phyloP scores from a whole-genome alignment of 2,888 invertebrate genomes.

The Tetranychus truncatus region DNA sequence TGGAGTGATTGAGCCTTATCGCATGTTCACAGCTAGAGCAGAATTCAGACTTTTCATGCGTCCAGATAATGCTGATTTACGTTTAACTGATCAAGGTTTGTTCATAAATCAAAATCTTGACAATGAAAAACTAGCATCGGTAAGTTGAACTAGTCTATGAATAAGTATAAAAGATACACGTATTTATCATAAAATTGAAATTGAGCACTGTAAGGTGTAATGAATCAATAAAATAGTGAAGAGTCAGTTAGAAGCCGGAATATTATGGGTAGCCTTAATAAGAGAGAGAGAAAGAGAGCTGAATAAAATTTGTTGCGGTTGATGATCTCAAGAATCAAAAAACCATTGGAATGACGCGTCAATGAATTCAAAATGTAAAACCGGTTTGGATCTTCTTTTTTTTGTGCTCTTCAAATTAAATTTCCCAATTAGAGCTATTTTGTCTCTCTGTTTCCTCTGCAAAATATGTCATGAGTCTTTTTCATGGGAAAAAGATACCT shows the following conservation, averaged over 20 bases:
- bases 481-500: too few relatives aligned
- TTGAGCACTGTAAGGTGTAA: neutral
- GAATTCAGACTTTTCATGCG: slow-evolving; percentile 57
- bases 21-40: slow-evolving; percentile 75
- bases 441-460: too few relatives aligned
- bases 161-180: neutral
- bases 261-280: too few relatives aligned
- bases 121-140: slow-evolving; percentile 38
- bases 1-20: slow-evolving; percentile 67
- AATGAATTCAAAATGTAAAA: slow-evolving; percentile 26
- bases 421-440: too few relatives aligned
- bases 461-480: too few relatives aligned
- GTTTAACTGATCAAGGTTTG: slow-evolving; percentile 51
- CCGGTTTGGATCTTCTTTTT: slow-evolving; percentile 20
- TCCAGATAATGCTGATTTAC: slow-evolving; percentile 58
- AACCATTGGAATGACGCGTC: neutral
- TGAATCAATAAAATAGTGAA: too few relatives aligned
- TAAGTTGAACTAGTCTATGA: slow-evolving; percentile 33
- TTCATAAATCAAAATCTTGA: neutral
- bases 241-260: too few relatives aligned
- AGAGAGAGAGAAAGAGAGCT: too few relatives aligned
- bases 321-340: too few relatives aligned
- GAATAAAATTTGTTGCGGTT: too few relatives aligned
- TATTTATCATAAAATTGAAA: slow-evolving; percentile 10
- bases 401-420: neutral